phyloP scores from a whole-genome alignment of 2,113 vertebrate species.

The Pelobates fuscus region DNA sequence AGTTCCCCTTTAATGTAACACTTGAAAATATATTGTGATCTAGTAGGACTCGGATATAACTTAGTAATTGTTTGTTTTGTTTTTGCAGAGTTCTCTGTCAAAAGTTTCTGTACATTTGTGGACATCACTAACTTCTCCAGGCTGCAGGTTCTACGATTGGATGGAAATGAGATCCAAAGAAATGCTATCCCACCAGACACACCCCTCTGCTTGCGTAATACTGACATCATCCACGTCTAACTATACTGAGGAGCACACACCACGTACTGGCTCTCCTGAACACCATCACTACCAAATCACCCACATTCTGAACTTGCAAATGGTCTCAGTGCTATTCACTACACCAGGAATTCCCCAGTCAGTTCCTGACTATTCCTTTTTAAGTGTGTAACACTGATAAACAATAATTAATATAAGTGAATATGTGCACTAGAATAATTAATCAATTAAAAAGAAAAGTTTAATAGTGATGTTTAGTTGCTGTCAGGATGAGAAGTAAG shows the following conservation, averaged over 20 bases:
- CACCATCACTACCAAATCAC: not conserved
- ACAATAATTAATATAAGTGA: too few species aligned
- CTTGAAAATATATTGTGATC: too few species aligned
- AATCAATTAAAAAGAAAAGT: too few species aligned
- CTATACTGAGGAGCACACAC: not conserved
- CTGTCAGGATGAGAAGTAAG: too few species aligned
- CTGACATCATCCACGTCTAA: slow-evolving; percentile 82
- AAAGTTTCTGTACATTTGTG: slow-evolving; percentile 87
- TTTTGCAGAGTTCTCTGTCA: slow-evolving; percentile 85
- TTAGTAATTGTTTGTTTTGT: not conserved
- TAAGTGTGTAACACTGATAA: too few species aligned
- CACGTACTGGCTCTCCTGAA: not conserved
- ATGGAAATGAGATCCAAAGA: slow-evolving; percentile 82
- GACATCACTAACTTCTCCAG: slow-evolving; percentile 89
- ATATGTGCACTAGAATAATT: too few species aligned
- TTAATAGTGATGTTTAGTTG: too few species aligned
- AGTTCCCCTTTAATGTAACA: too few species aligned
- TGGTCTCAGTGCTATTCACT: too few species aligned
- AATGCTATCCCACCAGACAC: slow-evolving; percentile 79
- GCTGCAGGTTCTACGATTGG: slow-evolving; percentile 85
- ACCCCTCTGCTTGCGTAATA: slow-evolving; percentile 81
- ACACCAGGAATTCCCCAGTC: too few species aligned
- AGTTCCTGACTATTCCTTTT: too few species aligned
- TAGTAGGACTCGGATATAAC: too few species aligned
- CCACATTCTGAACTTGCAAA: not conserved